phyloP scores from a whole-genome alignment of 2,888 invertebrate genomes.

The Phalera bucephala region DNA sequence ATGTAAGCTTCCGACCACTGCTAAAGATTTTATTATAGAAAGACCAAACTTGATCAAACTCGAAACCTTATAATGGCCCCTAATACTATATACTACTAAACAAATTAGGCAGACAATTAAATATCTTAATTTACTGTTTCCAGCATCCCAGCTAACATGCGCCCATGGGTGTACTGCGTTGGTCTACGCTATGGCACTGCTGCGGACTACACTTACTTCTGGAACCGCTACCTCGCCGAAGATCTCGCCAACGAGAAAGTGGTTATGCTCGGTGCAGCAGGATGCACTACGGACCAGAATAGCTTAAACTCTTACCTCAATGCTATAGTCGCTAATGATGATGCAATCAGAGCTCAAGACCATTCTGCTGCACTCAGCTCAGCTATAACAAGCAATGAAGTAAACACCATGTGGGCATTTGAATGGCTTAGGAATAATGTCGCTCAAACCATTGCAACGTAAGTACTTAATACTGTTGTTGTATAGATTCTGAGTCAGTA shows the following conservation, averaged over 20 bases:
- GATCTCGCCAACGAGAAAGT: constrained; percentile 87
- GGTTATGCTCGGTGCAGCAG: constrained; percentile 85
- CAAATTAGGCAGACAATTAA: too few species aligned
- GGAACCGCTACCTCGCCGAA: constrained; percentile 82
- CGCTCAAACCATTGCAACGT: constrained; percentile 20
- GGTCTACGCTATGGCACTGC: constrained; percentile 85
- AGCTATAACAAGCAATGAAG: constrained; percentile 79
- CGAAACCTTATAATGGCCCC: too few species aligned
- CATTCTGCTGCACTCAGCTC: constrained; percentile 61
- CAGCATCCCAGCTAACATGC: constrained; percentile 75
- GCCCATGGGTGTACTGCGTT: constrained; percentile 88
- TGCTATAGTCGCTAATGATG: constrained; percentile 45
- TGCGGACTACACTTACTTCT: constrained; percentile 86
- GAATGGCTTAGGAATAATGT: constrained; percentile 71
- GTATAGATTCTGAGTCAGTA: too few species aligned
- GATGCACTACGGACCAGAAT: constrained; percentile 83
- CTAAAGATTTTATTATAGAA: too few species aligned
- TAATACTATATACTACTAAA: too few species aligned
- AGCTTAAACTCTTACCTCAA: constrained; percentile 53
- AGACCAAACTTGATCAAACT: too few species aligned
- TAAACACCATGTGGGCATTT: constrained; percentile 80
- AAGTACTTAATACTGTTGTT: too few species aligned
- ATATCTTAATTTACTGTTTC: constrained; percentile 1
- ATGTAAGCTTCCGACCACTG: too few species aligned
- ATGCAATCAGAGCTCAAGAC: constrained; percentile 69